Evolutionary conservation across 2,113 vertebrate species (phyloP).

Genomic region (Orthonyx spaldingii): DNA sequence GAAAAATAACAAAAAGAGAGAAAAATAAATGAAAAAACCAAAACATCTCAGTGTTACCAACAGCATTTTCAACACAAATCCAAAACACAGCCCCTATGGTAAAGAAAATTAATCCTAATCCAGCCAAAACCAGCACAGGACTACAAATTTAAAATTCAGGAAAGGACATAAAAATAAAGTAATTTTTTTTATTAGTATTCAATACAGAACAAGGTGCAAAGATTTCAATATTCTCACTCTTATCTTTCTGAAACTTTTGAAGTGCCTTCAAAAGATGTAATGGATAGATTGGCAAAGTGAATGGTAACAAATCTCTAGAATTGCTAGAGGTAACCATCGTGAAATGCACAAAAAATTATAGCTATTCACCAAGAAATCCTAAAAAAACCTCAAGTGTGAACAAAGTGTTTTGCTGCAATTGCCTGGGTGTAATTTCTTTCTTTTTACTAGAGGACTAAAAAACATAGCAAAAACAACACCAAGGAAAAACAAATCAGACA

Average conservation of each 20-base stretch:
- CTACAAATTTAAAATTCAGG: neutral
- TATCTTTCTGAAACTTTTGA: neutral
- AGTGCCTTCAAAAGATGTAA: neutral
- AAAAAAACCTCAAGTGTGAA: neutral
- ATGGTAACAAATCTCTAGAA: neutral
- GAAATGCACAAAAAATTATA: neutral
- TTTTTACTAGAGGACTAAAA: neutral
- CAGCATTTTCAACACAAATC: neutral
- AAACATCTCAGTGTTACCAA: neutral
- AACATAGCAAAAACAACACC: neutral
- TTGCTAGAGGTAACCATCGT: neutral
- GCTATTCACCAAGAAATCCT: neutral
- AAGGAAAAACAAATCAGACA: neutral
- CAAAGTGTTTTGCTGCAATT: neutral
- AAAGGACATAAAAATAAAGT: neutral
- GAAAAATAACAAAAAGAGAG: neutral
- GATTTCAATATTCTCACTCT: neutral
- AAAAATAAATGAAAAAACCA: neutral
- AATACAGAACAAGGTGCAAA: neutral
- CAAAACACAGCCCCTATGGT: rapidly evolving
- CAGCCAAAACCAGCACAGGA: neutral
- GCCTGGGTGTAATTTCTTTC: neutral
- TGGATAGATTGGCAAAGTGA: neutral
- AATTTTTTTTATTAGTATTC: neutral
- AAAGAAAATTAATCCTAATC: neutral